These are phyloP conservation scores for Phoebastria nigripes DNA, from an alignment of 2,797 vertebrate species.

Conservation along the genomic window DNA sequence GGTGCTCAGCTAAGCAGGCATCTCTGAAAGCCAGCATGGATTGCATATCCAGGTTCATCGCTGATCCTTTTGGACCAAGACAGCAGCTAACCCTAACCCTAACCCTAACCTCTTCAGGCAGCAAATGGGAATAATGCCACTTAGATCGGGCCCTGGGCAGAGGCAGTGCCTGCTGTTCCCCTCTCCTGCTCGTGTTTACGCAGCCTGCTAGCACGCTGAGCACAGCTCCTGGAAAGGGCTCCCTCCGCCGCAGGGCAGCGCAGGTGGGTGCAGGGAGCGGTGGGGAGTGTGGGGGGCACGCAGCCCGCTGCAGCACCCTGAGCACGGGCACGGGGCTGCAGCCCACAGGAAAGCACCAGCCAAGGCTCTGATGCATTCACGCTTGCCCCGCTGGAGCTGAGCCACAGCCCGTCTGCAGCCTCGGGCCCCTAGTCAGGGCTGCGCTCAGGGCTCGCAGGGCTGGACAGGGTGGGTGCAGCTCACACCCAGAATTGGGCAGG, in stretches of 20 bases:
- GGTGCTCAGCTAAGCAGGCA: not conserved
- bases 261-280: not conserved
- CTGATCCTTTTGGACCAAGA: not conserved
- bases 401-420: not conserved
- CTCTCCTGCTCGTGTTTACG: not conserved
- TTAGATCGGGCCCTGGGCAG: fast-evolving
- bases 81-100: not conserved
- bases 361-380: too few relatives aligned
- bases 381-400: not conserved
- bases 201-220: not conserved
- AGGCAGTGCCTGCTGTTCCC: not conserved
- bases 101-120: not conserved
- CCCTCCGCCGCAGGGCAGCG: not conserved
- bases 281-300: not conserved
- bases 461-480: not conserved
- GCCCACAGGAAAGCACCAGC: not conserved
- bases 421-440: not conserved
- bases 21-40: not conserved
- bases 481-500: not conserved
- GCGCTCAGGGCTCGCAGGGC: not conserved
- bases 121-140: not conserved
- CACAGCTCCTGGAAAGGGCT: not conserved
- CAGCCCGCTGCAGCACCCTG: not conserved
- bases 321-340: not conserved
- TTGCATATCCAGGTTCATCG: fast-evolving